phyloP scores from a whole-genome alignment of 2,113 vertebrate genomes.

The Chaetodon auriga region DNA sequence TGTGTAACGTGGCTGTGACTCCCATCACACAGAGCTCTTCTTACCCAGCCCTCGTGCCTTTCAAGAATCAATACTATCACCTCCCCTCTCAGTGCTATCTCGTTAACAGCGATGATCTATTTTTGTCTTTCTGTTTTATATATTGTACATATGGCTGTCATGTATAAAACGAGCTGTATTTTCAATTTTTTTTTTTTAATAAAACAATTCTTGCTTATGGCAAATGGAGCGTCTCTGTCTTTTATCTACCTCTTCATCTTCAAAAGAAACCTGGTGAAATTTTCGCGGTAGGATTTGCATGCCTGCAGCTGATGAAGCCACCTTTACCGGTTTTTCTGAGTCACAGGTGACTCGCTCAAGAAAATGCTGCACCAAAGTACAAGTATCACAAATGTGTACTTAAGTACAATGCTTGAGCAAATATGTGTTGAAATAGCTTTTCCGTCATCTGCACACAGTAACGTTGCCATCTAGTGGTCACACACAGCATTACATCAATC shows the following conservation, averaged over 20 bases:
- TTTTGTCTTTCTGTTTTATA: slow-evolving; percentile 70
- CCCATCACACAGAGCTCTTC: background rate
- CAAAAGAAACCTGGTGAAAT: background rate
- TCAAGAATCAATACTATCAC: slow-evolving; percentile 14
- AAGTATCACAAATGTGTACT: background rate
- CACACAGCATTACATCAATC: background rate
- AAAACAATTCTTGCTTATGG: slow-evolving; percentile 46
- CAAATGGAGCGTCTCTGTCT: background rate
- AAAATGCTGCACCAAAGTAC: no score
- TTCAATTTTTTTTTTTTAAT: slow-evolving; percentile 68
- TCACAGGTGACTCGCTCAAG: background rate
- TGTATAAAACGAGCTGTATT: slow-evolving; percentile 79
- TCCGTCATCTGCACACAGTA: background rate
- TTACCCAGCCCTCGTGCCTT: slow-evolving; percentile 65
- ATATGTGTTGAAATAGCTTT: background rate
- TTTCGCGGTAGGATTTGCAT: background rate
- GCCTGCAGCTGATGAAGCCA: background rate
- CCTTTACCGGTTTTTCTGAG: slow-evolving; percentile 5
- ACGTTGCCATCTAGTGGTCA: slow-evolving; percentile 46
- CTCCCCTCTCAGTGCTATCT: slow-evolving; percentile 14
- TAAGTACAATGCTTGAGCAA: background rate
- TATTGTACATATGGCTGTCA: slow-evolving; percentile 79
- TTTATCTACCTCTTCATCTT: background rate
- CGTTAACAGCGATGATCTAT: slow-evolving; percentile 35
- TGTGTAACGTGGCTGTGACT: background rate